phyloP scores from a whole-genome alignment of 2,888 invertebrate species.

The Strigamia transsilvanica region DNA sequence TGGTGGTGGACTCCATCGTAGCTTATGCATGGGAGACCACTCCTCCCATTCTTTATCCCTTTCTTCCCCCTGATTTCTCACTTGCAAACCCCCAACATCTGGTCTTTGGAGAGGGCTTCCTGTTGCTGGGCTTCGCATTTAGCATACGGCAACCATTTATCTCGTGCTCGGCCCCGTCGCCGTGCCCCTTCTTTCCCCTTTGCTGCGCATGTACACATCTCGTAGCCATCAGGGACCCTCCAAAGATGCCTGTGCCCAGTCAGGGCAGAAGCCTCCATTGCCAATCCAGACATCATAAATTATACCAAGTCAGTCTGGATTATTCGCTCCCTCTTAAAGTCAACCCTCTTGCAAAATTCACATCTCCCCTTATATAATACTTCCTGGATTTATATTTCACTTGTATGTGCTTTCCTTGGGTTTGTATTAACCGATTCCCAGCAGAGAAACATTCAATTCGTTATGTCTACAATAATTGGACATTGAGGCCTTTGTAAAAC shows the following conservation, averaged over 20 bases:
- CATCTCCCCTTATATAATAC: constrained; percentile 30
- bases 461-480: no score
- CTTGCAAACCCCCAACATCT: constrained; percentile 26
- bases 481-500: no score
- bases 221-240: constrained; percentile 20
- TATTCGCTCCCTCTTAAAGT: constrained; percentile 42
- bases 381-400: constrained; percentile 26
- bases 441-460: background rate
- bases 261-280: constrained; percentile 33
- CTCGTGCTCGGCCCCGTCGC: constrained; percentile 7
- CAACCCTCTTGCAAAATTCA: constrained; percentile 21
- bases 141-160: constrained; percentile 26
- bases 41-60: constrained; percentile 30
- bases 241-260: constrained; percentile 25
- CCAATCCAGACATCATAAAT: constrained; percentile 51
- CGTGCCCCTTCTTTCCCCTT: constrained; percentile 21
- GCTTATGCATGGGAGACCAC: constrained; percentile 26
- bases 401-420: background rate
- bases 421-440: background rate
- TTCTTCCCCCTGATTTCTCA: constrained; percentile 13
- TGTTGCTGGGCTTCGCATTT: constrained; percentile 20
- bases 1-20: background rate
- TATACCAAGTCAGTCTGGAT: constrained; percentile 46
- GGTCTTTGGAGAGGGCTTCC: constrained; percentile 30
- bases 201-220: constrained; percentile 30